A percentile compares a stretch with the other conserved stretches of the same genome.
Evolutionary conservation across 2,113 vertebrate genomes (phyloP).

Genomic region (Strigops habroptila): DNA sequence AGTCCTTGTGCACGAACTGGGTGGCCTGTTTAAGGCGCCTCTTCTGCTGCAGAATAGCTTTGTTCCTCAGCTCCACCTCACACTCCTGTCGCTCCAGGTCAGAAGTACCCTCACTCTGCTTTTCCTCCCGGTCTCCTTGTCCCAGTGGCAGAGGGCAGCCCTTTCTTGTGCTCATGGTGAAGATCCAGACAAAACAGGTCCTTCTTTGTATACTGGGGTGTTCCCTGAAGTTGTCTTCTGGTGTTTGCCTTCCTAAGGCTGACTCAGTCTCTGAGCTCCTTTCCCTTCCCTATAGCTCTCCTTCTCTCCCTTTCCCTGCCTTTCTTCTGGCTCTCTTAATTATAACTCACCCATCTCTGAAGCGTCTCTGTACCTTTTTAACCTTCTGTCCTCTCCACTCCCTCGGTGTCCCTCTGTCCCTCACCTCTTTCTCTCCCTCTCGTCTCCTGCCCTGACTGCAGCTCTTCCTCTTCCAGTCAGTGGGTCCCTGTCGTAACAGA

Average conservation of each 20-base stretch:
- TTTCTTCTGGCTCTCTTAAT: background rate
- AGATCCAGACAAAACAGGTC: background rate
- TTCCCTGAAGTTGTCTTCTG: background rate
- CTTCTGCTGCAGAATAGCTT: conserved; percentile 90
- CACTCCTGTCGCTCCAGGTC: conserved; percentile 71
- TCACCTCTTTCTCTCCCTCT: background rate
- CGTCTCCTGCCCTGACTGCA: conserved; percentile 1
- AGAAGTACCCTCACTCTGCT: background rate
- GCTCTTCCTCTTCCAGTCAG: background rate
- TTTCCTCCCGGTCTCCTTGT: background rate
- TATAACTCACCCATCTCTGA: background rate
- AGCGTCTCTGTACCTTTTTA: background rate
- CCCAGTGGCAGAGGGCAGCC: background rate
- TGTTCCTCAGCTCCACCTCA: conserved; percentile 82
- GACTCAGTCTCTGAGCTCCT: conserved; percentile 56
- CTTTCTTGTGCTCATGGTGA: conserved; percentile 40
- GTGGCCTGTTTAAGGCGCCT: conserved; percentile 91
- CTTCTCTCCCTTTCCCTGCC: background rate
- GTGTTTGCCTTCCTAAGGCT: background rate
- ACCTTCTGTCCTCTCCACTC: background rate
- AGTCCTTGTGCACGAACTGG: conserved; percentile 96
- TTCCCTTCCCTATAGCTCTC: background rate
- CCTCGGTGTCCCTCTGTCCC: background rate
- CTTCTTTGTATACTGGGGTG: background rate
- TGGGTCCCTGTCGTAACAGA: conserved; percentile 25